Evolutionary conservation across 1,140 invertebrate species (phyloP).

Genomic region (Solen grandis): DNA sequence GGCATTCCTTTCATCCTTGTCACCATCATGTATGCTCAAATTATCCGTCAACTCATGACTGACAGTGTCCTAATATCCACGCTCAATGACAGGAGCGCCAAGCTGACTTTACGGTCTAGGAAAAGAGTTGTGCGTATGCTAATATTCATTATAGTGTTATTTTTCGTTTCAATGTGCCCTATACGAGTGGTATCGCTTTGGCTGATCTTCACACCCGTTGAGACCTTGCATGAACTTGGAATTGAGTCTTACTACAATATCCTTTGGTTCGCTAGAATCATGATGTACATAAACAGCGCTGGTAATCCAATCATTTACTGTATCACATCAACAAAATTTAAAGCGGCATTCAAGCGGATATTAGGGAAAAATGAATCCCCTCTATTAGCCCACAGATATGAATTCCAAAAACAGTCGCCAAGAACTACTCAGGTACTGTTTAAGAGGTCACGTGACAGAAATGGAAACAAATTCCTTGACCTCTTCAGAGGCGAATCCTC

Average conservation of each 20-base stretch:
- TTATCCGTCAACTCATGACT: slow-evolving; percentile 51
- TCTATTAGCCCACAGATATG: no score
- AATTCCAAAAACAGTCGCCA: no score
- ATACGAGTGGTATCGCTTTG: slow-evolving; percentile 90
- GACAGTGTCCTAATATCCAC: neutral
- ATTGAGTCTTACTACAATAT: slow-evolving; percentile 91
- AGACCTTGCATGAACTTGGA: slow-evolving; percentile 86
- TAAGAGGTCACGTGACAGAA: no score
- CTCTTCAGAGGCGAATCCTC: no score
- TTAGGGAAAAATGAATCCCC: neutral
- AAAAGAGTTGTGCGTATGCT: slow-evolving; percentile 90
- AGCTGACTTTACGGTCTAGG: neutral
- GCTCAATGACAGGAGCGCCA: neutral
- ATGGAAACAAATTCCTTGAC: no score
- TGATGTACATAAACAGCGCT: slow-evolving; percentile 73
- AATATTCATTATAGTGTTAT: slow-evolving; percentile 92
- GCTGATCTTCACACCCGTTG: slow-evolving; percentile 84
- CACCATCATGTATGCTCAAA: slow-evolving; percentile 59
- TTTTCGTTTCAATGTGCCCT: slow-evolving; percentile 94
- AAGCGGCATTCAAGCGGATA: slow-evolving; percentile 60
- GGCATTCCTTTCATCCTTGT: slow-evolving; percentile 59
- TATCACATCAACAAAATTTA: slow-evolving; percentile 72
- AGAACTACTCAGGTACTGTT: no score
- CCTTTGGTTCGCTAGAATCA: slow-evolving; percentile 87
- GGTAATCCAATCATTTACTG: slow-evolving; percentile 76